Evolutionary conservation across 2,797 vertebrate species (phyloP), one percentile per base, ranked within the genome.

Genomic region (Bucorvus abyssinicus): DNA sequence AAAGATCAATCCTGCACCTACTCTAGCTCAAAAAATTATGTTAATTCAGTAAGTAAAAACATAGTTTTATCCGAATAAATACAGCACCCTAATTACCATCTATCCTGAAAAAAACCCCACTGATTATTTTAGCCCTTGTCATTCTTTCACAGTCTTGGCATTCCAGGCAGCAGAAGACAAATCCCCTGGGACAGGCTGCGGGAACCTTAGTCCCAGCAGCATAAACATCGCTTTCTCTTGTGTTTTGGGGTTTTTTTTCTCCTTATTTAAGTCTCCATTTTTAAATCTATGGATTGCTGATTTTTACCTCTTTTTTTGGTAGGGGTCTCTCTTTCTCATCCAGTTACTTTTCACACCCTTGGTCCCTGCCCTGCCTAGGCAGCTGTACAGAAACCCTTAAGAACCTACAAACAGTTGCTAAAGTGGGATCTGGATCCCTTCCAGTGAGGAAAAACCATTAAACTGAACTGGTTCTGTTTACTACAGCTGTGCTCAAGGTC

Each of bases 401-500:
- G 55, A 79, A 74, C 74, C 49, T 79, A 63, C 42, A 89, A 90
- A 56, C 55, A 45, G 14, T 38, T 87, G 59, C 77, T 86, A 5
- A 87, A 91, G 47, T 59, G 65, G 20, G 36, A 70, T 67, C 70
- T 92, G 78, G 68, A 95, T 76, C 12, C n/a, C 38, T 85, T 93
- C 67, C 81, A 84, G 32, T 20, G 26, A 69, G 22, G 47, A 6
- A 82, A 84, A 69, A 65, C 15, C 12, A 64, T 60, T 40, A 45
- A 68, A 89, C 12, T 59, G 71, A 53, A 30, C 34, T 23, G n/a
- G 7, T 89, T 74, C 53, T 77, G 14, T 88, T 86, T 80, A 76
- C 38, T 77, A 49, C 52, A 90, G 83, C 50, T 77, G 24, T 98
- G 95, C 96, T 97, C 59, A 98, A 88, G 87, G 53, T 81, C 87